These are phyloP conservation scores for Orthosia incerta DNA, from an alignment of 2,888 invertebrate genomes.

Conservation along the genomic window DNA sequence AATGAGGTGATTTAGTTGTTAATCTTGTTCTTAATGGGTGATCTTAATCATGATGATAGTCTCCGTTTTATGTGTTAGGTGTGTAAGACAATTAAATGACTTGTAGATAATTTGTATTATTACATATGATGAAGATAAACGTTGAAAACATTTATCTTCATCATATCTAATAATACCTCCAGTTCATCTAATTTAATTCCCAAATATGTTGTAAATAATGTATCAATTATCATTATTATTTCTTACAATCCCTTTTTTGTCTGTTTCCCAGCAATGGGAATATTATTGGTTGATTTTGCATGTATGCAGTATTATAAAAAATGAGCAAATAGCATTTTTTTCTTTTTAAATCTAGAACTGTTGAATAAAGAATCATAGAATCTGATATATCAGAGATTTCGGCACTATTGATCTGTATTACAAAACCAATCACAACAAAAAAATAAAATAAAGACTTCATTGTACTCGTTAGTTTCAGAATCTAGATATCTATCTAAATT, in stretches of 20 bases:
- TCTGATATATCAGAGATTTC: background rate
- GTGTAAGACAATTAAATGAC: background rate
- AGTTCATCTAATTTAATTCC: background rate
- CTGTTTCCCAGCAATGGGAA: no score
- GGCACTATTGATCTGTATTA: background rate
- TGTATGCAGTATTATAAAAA: no score
- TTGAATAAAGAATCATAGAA: background rate
- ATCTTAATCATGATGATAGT: background rate
- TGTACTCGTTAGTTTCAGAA: conserved; percentile 34
- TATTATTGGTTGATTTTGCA: no score
- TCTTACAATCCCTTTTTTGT: no score
- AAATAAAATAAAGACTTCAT: conserved; percentile 14
- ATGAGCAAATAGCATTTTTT: background rate
- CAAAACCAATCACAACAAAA: conserved; percentile 8
- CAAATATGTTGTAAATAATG: background rate
- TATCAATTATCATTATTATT: no score
- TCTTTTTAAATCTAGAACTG: background rate
- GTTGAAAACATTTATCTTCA: no score
- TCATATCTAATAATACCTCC: no score
- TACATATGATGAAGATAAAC: background rate
- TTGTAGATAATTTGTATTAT: no score
- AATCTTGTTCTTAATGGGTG: background rate
- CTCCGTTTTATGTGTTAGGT: background rate
- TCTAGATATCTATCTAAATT: conserved; percentile 53
- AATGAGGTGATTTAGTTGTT: background rate